Base-by-base conservation (phyloP, 2,888 invertebrate species). In the Epiperipatus broadwayi region DNA sequence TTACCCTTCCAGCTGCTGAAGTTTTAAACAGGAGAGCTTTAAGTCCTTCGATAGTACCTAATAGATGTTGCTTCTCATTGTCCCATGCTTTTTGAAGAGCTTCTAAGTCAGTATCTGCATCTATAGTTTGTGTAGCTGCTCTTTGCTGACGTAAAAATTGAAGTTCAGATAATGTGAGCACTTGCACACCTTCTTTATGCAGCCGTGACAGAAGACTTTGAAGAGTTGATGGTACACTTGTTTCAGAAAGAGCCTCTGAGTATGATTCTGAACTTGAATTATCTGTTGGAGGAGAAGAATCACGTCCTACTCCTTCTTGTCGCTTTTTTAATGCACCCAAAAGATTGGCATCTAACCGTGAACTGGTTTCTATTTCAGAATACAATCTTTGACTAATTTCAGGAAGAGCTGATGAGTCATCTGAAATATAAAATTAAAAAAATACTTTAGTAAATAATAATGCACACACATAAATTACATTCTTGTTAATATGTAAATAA, bases 101-200 rank as follows among this genome's bases (percentile, higher is more conserved):
- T 16, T 18, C 27, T 18, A 34, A 25, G 35, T 10, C 15, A n/a
- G n/a, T n/a, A n/a, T n/a, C n/a, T n/a, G n/a, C 43, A 16, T 30
- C 43, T 4, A 41, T 45, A 8, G 44, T 35, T 5, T 43, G 36
- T 2, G 40, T 34, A n/a, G 44, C 44, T 7, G 47, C 36, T 31
- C 51, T 48, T 39, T 52, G 51, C n/a, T 51, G 49, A 42, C 49
- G 51, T 28, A 58, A 44, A 38, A 49, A 52, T 41, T 53, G 49
- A 32, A 56, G 45, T 46, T 59, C 57, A 1, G 58, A 55, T 37
- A 56, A 47, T 4, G 53, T 51, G 40, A 58, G 43, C 20, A 55
- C 49, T 29, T 53, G 48, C 8, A 56, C 50, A n/a, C 56, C 57
- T 41, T 56, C 54, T 21, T 48, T 48, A 40, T 56, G 54, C n/a